Evolutionary conservation across 2,797 vertebrate species (phyloP).

Genomic region (Pseudochromis fuscus): DNA sequence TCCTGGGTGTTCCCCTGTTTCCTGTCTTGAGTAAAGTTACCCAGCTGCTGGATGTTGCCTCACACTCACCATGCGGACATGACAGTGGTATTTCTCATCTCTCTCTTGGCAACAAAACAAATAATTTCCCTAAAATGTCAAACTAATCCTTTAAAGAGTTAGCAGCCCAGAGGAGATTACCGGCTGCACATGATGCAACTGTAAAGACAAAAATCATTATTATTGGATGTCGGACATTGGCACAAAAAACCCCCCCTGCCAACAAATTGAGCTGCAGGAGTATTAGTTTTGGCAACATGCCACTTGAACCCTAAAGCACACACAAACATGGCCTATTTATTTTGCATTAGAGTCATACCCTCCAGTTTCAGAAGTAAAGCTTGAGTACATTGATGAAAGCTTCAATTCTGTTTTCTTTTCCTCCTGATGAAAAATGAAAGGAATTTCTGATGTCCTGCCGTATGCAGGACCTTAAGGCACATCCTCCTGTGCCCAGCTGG

Average conservation of each 20-base stretch:
- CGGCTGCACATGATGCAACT: neutral
- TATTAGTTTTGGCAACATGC: constrained; percentile 1
- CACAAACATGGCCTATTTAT: constrained; percentile 18
- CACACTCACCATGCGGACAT: too few relatives aligned
- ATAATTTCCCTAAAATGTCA: neutral
- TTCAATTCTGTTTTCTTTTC: neutral
- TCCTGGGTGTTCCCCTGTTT: neutral
- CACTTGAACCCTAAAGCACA: constrained; percentile 16
- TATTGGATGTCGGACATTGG: constrained; percentile 3
- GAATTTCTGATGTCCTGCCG: constrained; percentile 26
- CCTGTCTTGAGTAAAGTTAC: neutral
- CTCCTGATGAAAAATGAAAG: constrained; percentile 31
- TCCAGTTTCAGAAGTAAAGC: constrained; percentile 8
- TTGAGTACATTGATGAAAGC: constrained; percentile 29
- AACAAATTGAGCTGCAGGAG: constrained; percentile 7
- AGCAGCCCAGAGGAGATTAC: neutral
- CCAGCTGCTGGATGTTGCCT: neutral
- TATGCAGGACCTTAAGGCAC: constrained; percentile 12
- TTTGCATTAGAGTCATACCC: neutral
- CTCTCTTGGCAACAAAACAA: neutral
- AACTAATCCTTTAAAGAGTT: constrained; percentile 9
- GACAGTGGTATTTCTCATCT: neutral
- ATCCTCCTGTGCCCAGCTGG: constrained; percentile 15
- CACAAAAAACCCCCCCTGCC: too few relatives aligned
- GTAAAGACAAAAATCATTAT: neutral